Conservation (phyloP, 2,797 vertebrate species). For the Pempheris klunzingeri region DNA sequence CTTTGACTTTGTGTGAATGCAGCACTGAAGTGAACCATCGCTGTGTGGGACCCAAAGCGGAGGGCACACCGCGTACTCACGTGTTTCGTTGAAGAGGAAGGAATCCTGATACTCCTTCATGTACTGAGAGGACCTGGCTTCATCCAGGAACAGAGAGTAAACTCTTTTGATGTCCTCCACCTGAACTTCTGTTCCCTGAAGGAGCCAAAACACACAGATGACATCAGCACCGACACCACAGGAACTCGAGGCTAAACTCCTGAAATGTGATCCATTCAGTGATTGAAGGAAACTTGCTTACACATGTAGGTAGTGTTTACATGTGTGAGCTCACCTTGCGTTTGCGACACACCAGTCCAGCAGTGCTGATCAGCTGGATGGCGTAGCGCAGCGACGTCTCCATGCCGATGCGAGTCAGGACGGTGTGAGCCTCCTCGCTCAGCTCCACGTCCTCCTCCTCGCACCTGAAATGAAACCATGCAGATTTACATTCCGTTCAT, state of each 20-base stretch:
- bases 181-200: conserved; percentile 94
- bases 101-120: conserved; percentile 98
- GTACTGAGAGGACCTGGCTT: conserved; percentile 94
- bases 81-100: conserved; percentile 95
- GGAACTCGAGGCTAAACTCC: background rate
- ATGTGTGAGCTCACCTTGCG: conserved; percentile 86
- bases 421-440: conserved; percentile 93
- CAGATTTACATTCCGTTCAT: background rate
- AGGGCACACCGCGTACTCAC: conserved; percentile 86
- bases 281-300: background rate
- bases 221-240: background rate
- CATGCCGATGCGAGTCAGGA: conserved; percentile 94
- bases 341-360: conserved; percentile 94
- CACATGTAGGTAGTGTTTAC: background rate
- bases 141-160: conserved; percentile 95
- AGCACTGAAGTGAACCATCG: background rate
- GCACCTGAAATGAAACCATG: conserved; percentile 81
- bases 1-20: background rate
- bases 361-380: conserved; percentile 96
- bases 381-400: conserved; percentile 95
- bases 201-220: conserved; percentile 15
- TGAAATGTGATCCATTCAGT: background rate
- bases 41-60: background rate
- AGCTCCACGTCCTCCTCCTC: conserved; percentile 97
- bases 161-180: conserved; percentile 96